Conservation (phyloP, 2,888 invertebrate genomes). For the Tetragonula carbonaria region DNA sequence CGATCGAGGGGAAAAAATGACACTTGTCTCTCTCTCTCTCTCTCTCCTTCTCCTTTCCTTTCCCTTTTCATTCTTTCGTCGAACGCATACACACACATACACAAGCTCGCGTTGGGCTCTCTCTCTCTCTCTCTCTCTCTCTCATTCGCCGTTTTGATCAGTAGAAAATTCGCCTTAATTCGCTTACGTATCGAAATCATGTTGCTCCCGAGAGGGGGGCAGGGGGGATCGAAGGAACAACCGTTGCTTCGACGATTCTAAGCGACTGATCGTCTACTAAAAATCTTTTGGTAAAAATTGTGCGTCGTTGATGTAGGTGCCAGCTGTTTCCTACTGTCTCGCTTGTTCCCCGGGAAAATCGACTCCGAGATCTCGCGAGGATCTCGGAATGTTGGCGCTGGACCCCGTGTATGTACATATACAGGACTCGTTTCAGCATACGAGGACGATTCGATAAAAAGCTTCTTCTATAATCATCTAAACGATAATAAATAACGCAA, state of each 20-base stretch:
- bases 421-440: background rate
- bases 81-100: background rate
- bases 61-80: background rate
- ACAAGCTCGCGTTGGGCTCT: background rate
- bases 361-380: background rate
- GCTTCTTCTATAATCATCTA: conserved; percentile 1
- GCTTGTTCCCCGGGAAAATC: background rate
- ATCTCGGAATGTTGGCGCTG: background rate
- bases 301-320: conserved; percentile 43
- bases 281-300: conserved; percentile 40
- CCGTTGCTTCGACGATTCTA: conserved; percentile 56
- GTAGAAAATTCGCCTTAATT: conserved; percentile 54
- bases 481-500: background rate
- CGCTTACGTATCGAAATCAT: conserved; percentile 56
- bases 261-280: conserved; percentile 44
- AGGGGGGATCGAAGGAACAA: conserved; percentile 49
- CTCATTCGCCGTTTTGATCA: conserved; percentile 36
- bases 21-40: background rate
- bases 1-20: conserved; percentile 19
- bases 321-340: background rate
- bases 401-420: background rate
- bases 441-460: conserved; percentile 16
- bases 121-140: background rate
- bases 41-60: background rate
- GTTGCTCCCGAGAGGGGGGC: conserved; percentile 59